These are phyloP conservation scores for Myiopsitta monachus DNA, from an alignment of 2,113 vertebrate genomes.

Conservation along the genomic window DNA sequence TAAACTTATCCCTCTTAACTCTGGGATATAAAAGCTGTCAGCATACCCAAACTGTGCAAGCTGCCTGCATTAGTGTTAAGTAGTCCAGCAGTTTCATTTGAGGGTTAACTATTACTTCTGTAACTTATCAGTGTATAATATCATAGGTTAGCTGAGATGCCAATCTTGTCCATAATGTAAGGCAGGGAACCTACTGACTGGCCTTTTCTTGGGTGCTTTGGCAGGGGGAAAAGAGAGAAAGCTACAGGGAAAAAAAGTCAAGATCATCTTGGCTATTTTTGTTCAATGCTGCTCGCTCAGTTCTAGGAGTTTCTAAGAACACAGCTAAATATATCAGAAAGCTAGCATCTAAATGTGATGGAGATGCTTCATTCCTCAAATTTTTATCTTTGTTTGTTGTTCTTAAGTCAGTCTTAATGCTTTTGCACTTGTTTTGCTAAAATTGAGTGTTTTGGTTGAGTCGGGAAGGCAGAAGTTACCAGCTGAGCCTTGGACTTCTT, in stretches of 20 bases:
- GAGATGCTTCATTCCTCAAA: neutral
- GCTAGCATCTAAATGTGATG: neutral
- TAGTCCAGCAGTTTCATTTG: neutral
- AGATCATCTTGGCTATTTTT: neutral
- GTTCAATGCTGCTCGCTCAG: neutral
- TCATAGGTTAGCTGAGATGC: neutral
- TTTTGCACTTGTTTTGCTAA: neutral
- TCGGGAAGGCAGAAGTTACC: neutral
- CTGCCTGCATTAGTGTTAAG: neutral
- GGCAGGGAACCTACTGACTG: neutral
- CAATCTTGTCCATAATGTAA: neutral
- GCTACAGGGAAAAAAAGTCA: neutral
- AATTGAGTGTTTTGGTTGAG: neutral
- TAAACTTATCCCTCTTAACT: neutral
- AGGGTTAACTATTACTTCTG: neutral
- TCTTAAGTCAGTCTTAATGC: neutral
- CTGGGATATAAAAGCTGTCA: neutral
- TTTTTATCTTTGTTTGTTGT: neutral
- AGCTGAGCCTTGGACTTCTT: neutral
- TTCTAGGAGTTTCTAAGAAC: slow-evolving; percentile 26
- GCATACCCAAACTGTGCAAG: neutral
- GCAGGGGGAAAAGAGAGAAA: neutral
- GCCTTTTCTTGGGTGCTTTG: neutral
- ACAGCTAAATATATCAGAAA: slow-evolving; percentile 16
- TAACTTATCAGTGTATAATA: neutral